Evolutionary conservation across 2,888 invertebrate genomes (phyloP), one percentile per base, ranked within the genome.

Genomic region (Tiliacea aurago): DNA sequence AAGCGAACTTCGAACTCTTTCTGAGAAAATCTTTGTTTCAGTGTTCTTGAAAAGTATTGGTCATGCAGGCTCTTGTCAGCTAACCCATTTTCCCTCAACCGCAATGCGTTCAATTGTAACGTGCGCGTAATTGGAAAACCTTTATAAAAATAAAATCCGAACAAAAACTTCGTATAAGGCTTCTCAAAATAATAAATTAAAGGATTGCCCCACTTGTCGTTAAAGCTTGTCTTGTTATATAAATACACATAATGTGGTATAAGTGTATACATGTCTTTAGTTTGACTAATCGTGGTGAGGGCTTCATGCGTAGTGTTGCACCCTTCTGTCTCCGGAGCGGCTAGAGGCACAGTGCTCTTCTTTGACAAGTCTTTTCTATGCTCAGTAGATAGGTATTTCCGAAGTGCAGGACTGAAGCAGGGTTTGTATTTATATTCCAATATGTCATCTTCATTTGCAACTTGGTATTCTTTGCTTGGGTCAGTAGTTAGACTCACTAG

Each of bases 371-470:
- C 56, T 28, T 28, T n/a, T 18, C 65, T 63, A 1, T 56, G 59
- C 43, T 84, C 86, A 23, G 28, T 28, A 28, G 28, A 55, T 20
- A 86, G 73, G 28, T 80, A 83, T 4, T 67, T 70, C n/a, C 69
- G 67, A 43, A 94, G 78, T 1, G 82, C 83, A 0, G n/a, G 1
- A 83, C 92, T 90, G 4, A 94, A 70, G 56, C 95, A 95, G 2
- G 93, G 90, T 28, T 89, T 83, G 20, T 93, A 72, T 4, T 90
- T 76, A 51, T 84, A 88, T 1, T 80, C 65, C 0, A 13, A 3
- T 5, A 94, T 71, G 47, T 93, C 93, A 6, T 88, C 77, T 28
- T 86, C 86, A 0, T 76, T 85, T 0, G 88, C 84, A 55, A 94
- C 86, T 81, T 94, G 94, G 70, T 92, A 90, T 20, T 88, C 86